These are phyloP conservation scores for Thripadectes ignobilis DNA, from an alignment of 2,797 vertebrate species.

Conservation along the genomic window DNA sequence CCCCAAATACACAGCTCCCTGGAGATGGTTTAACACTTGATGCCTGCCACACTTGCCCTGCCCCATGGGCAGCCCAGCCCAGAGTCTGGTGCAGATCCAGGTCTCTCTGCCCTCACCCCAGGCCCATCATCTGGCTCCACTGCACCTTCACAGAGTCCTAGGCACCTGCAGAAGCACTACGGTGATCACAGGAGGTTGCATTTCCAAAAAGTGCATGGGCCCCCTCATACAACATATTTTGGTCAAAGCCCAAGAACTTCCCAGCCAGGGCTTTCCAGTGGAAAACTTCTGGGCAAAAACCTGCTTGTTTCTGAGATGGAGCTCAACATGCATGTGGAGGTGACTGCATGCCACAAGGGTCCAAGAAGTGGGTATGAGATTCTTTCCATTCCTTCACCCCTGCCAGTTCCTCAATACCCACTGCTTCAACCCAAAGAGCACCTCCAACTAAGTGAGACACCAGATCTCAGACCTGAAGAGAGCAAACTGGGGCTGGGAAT, in stretches of 20 bases:
- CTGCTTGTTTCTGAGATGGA: background rate
- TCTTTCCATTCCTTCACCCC: background rate
- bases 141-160: background rate
- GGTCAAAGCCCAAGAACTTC: background rate
- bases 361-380: background rate
- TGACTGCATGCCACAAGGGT: background rate
- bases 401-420: background rate
- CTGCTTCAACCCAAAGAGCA: background rate
- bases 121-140: background rate
- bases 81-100: background rate
- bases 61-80: background rate
- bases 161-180: background rate
- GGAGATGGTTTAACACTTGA: rapidly evolving
- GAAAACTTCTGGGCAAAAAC: background rate
- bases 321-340: rapidly evolving
- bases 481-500: background rate
- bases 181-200: background rate
- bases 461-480: background rate
- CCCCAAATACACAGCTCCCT: background rate
- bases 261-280: background rate
- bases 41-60: background rate
- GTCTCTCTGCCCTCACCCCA: background rate
- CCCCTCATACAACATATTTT: background rate
- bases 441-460: background rate
- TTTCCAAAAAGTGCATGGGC: background rate